Evolutionary conservation across 2,888 invertebrate species (phyloP), one percentile per base, ranked within the genome.

Genomic region (Anagyrus pseudococci): DNA sequence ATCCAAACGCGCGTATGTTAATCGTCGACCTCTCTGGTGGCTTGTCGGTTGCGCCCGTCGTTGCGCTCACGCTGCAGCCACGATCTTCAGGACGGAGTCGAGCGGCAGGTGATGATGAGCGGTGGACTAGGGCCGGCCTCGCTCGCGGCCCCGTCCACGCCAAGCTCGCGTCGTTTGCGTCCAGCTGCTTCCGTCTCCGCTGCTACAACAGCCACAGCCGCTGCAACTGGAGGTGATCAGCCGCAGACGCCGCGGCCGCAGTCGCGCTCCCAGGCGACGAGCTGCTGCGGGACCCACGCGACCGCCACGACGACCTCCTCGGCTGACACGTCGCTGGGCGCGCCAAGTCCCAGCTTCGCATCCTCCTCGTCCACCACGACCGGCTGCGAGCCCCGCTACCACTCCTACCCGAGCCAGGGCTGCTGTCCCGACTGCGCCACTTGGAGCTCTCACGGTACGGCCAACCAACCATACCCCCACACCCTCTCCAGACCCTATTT

Each of bases 91-190:
- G 82, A 82, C 76, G 84, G 85, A 75, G 83, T 85, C 83, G 83
- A 83, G 82, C 82, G 84, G 79, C 87, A 88, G 82, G 83, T 87
- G 82, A n/a, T n/a, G n/a, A n/a, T n/a, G n/a, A n/a, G n/a, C n/a
- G n/a, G n/a, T n/a, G n/a, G 26, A 25, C 53, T 13, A 4, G 37
- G 54, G 43, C 48, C 25, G 13, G 50, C 52, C 65, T 63, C 50
- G 64, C 41, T 49, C 66, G 64, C 54, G 65, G 68, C 64, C 23
- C 68, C 22, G 68, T 40, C 60, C 40, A 48, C 74, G 2, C n/a
- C 33, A 20, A 26, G 73, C 74, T 64, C 71, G 70, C 29, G 72
- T 73, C 19, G 71, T 71, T 19, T 54, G 70, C 58, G 70, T 71
- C 61, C 75, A 64, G 72, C 71, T 41, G 72, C 75, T 13, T 70